A percentile compares a stretch with the other conserved stretches of the same genome.
Evolutionary conservation across 1,140 invertebrate genomes (phyloP).

Genomic region (Leptopilina boulardi): DNA sequence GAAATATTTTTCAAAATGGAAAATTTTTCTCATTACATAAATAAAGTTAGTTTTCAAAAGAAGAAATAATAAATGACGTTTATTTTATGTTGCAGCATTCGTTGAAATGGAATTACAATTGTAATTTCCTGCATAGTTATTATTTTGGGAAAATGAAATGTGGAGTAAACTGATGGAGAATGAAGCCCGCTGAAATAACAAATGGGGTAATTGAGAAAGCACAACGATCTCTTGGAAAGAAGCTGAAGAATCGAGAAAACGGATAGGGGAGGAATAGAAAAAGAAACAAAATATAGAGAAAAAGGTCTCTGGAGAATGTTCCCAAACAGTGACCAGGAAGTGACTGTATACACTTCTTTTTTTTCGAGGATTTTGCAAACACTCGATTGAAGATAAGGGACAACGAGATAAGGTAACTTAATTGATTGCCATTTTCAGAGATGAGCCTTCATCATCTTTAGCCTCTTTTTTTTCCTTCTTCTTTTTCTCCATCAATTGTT

Average conservation of each 20-base stretch:
- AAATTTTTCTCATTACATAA: too few relatives aligned
- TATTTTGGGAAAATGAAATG: neutral
- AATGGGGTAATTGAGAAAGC: conserved; percentile 60
- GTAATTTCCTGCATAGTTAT: neutral
- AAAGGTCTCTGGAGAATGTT: conserved; percentile 49
- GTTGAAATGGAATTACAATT: neutral
- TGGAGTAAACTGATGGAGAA: conserved; percentile 29
- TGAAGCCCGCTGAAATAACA: conserved; percentile 57
- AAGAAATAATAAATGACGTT: too few relatives aligned
- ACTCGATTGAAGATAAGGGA: conserved; percentile 56
- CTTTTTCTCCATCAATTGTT: neutral
- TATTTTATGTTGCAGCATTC: neutral
- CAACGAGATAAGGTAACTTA: conserved; percentile 52
- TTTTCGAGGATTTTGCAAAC: conserved; percentile 65
- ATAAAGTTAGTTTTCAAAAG: too few relatives aligned
- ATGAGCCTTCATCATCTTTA: conserved; percentile 41
- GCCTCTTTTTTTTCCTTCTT: conserved; percentile 40
- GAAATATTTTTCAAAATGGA: too few relatives aligned
- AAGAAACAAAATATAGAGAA: conserved; percentile 55
- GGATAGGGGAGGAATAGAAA: conserved; percentile 40
- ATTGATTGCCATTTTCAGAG: conserved; percentile 68
- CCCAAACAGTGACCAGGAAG: conserved; percentile 39
- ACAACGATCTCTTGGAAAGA: conserved; percentile 43
- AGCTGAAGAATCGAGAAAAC: conserved; percentile 37
- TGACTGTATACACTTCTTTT: conserved; percentile 39